phyloP scores from a whole-genome alignment of 2,888 invertebrate genomes.

The Drosophila anceps region DNA sequence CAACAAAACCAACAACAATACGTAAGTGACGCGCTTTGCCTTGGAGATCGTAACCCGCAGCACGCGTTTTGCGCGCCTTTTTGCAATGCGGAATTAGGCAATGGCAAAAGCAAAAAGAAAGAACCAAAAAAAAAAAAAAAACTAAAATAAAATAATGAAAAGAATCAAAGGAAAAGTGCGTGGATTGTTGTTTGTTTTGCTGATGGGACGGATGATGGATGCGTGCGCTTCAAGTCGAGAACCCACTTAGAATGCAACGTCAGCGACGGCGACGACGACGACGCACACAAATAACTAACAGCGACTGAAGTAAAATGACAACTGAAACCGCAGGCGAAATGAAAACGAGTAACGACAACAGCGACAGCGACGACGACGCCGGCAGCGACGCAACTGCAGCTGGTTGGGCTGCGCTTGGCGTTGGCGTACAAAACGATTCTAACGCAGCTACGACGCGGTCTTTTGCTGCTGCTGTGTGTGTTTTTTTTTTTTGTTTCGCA shows the following conservation, averaged over 20 bases:
- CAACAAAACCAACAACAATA: conserved; percentile 20
- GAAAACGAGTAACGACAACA: conserved; percentile 71
- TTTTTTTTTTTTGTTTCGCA: conserved; percentile 29
- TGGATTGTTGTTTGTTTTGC: conserved; percentile 34
- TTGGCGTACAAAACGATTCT: conserved; percentile 52
- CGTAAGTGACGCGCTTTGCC: conserved; percentile 47
- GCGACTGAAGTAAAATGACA: conserved; percentile 79
- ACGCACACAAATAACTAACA: conserved; percentile 79
- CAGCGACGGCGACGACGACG: conserved; percentile 62
- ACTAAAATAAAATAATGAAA: background rate
- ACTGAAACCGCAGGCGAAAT: conserved; percentile 78
- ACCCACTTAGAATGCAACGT: conserved; percentile 71
- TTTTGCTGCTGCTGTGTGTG: conserved; percentile 13
- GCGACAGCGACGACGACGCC: conserved; percentile 29
- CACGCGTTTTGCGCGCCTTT: conserved; percentile 43
- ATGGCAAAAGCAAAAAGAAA: background rate
- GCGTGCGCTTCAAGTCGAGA: conserved; percentile 23
- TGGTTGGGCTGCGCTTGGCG: conserved; percentile 45
- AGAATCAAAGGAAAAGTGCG: background rate
- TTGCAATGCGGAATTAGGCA: conserved; percentile 29
- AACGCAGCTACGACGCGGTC: conserved; percentile 43
- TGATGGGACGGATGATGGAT: conserved; percentile 33
- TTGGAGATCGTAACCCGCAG: conserved; percentile 53
- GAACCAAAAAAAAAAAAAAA: background rate
- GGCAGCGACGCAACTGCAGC: conserved; percentile 44